phyloP scores from a whole-genome alignment of 2,888 invertebrate species.

The Noctua comes region DNA sequence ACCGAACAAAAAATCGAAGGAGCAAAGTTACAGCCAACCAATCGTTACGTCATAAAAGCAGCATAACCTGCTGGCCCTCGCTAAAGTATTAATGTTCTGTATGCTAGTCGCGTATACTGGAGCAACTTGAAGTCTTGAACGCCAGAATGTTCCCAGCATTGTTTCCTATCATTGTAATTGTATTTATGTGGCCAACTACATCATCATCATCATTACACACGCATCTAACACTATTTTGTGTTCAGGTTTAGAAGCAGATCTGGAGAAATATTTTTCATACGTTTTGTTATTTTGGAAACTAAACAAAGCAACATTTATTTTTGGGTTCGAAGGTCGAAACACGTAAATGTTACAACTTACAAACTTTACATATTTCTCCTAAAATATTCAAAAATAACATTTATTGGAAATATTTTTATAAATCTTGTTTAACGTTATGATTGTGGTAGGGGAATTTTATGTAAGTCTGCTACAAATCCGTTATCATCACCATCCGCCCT shows the following conservation, averaged over 20 bases:
- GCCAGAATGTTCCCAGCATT: background rate
- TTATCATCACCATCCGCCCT: background rate
- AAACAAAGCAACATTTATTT: background rate
- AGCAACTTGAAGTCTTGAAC: background rate
- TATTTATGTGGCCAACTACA: background rate
- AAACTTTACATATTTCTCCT: background rate
- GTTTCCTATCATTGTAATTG: background rate
- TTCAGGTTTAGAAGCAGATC: background rate
- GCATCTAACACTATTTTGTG: background rate
- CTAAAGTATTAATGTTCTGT: background rate
- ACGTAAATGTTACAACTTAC: conserved; percentile 12
- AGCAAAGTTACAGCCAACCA: background rate
- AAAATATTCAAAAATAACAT: background rate
- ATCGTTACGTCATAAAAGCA: too few relatives aligned
- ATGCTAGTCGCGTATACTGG: background rate
- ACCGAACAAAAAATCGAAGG: background rate
- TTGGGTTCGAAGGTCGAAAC: background rate
- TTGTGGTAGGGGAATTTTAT: background rate
- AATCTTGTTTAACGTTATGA: background rate
- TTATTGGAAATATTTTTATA: background rate
- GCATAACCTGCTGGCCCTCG: background rate
- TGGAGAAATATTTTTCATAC: background rate
- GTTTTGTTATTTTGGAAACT: conserved; percentile 1
- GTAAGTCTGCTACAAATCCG: background rate
- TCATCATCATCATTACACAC: background rate